These are phyloP conservation scores for Lepidonotus clava DNA, from an alignment of 2,888 invertebrate genomes.

Conservation along the genomic window DNA sequence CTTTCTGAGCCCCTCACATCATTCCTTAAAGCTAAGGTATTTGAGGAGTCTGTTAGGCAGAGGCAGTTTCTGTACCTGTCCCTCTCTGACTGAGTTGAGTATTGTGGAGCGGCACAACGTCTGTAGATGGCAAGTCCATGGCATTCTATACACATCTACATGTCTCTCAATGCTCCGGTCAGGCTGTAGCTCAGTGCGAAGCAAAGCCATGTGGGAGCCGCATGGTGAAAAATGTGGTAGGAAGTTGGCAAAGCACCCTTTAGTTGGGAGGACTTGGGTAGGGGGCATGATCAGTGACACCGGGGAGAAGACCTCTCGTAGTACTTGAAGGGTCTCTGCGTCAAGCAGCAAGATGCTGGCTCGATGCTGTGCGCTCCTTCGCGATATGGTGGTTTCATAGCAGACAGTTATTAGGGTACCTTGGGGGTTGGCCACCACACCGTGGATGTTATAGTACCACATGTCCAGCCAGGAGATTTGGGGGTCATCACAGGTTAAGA, in stretches of 20 bases:
- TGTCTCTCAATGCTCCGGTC: neutral
- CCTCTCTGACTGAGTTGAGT: neutral
- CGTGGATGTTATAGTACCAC: constrained; percentile 29
- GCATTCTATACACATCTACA: constrained; percentile 20
- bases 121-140: neutral
- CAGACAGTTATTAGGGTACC: neutral
- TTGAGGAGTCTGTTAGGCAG: neutral
- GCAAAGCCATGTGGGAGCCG: constrained; percentile 2
- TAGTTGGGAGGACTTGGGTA: neutral
- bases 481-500: constrained; percentile 2
- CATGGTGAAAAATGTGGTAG: constrained; percentile 16
- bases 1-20: neutral
- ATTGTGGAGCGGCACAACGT: neutral
- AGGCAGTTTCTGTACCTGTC: neutral
- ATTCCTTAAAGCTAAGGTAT: neutral
- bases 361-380: neutral
- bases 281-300: neutral
- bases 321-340: neutral
- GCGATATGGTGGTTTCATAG: neutral
- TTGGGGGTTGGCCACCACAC: neutral
- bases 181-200: neutral
- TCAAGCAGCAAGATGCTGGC: constrained; percentile 21
- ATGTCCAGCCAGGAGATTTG: constrained; percentile 13
- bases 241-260: constrained; percentile 20
- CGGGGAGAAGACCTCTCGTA: constrained; percentile 9